These are phyloP conservation scores for Ophioderma brevispina DNA, from an alignment of 35 echinoderm and acorn worm genomes.

Conservation along the genomic window DNA sequence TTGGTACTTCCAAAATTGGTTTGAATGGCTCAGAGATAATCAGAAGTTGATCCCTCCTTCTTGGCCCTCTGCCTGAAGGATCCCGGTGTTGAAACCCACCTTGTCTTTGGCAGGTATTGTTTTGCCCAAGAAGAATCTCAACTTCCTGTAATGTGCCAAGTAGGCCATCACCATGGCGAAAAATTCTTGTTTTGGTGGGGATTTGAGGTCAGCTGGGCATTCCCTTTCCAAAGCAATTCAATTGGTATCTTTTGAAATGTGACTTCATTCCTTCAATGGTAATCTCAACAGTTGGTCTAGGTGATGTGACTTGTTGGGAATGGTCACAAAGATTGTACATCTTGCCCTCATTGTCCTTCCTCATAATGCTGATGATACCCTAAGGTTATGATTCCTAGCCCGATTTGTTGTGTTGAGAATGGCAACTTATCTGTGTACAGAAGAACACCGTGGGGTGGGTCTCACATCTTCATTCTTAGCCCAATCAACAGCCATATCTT, in stretches of 20 bases:
- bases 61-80: constrained; percentile 45
- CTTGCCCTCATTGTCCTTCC: background rate
- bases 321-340: background rate
- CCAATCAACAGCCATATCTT: background rate
- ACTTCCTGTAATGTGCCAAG: constrained; percentile 27
- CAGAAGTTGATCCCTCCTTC: constrained; percentile 40
- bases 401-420: background rate
- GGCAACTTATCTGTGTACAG: background rate
- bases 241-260: no score
- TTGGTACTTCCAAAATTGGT: constrained; percentile 53
- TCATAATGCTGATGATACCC: background rate
- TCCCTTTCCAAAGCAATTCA: background rate
- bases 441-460: background rate
- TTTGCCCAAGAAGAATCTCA: constrained; percentile 36
- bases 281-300: background rate
- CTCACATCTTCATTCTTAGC: background rate
- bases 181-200: background rate
- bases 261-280: no score
- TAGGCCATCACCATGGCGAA: background rate
- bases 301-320: background rate
- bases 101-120: constrained; percentile 3
- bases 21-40: constrained; percentile 50
- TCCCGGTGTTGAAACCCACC: constrained; percentile 22
- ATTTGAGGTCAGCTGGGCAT: background rate
- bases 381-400: background rate